These are phyloP conservation scores for Sympetrum striolatum DNA, from an alignment of 2,888 invertebrate genomes.

Conservation along the genomic window DNA sequence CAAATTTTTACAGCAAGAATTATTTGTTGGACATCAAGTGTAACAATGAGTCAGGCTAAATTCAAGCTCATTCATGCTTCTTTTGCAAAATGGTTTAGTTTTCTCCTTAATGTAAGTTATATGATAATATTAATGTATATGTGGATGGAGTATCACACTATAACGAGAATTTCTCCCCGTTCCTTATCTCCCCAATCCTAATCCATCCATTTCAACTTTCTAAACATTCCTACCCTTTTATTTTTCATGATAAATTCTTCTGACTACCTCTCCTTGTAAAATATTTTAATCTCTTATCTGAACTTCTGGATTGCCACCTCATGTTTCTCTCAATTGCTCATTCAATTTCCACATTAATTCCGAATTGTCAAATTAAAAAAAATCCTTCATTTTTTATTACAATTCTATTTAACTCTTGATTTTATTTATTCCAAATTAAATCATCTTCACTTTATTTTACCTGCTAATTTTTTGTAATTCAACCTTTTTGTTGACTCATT, in stretches of 20 bases:
- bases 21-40: not conserved
- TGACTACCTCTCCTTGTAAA: not conserved
- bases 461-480: not conserved
- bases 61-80: not conserved
- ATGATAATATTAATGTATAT: conserved; percentile 5
- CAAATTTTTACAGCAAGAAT: not conserved
- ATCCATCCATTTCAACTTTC: not conserved
- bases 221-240: not conserved
- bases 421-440: not conserved
- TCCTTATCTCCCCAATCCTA: not conserved
- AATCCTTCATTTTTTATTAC: not conserved
- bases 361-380: not conserved
- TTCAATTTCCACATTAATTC: not conserved
- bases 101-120: conserved; percentile 6
- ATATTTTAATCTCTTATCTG: not conserved
- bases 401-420: not conserved
- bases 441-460: not conserved
- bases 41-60: not conserved
- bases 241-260: not conserved
- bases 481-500: conserved; percentile 15
- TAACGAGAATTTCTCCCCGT: conserved; percentile 24
- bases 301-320: not conserved
- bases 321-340: not conserved
- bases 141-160: conserved; percentile 21
- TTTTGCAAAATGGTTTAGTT: conserved; percentile 17